phyloP scores from a whole-genome alignment of 2,888 invertebrate species.

The Temnothorax unifasciatus region DNA sequence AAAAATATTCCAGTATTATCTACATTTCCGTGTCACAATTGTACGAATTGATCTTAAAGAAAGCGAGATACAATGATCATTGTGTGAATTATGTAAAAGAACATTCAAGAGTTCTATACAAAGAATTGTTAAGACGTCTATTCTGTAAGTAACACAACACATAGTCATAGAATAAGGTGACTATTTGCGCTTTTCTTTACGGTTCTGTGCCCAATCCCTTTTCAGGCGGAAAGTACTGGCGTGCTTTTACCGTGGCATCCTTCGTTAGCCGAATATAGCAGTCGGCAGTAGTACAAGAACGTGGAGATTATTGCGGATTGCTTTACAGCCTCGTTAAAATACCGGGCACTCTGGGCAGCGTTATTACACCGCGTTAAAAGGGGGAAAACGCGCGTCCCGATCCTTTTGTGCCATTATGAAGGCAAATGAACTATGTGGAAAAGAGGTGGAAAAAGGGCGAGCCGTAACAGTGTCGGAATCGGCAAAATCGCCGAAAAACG shows the following conservation, averaged over 20 bases:
- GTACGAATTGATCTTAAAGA: not conserved
- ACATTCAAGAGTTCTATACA: not conserved
- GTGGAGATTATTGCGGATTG: constrained; percentile 59
- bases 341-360: constrained; percentile 27
- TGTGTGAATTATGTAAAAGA: not conserved
- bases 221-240: constrained; percentile 37
- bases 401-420: constrained; percentile 55
- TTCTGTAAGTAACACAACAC: not conserved
- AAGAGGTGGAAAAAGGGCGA: constrained; percentile 26
- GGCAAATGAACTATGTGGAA: constrained; percentile 55
- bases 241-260: constrained; percentile 27
- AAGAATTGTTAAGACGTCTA: not conserved
- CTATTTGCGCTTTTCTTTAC: constrained; percentile 36
- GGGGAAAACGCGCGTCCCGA: constrained; percentile 32
- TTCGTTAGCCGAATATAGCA: constrained; percentile 44
- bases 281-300: constrained; percentile 38
- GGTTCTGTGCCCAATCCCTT: constrained; percentile 22
- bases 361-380: constrained; percentile 59
- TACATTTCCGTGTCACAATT: not conserved
- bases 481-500: constrained; percentile 42
- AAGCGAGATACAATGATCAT: not conserved
- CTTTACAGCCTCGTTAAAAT: constrained; percentile 65
- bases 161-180: not conserved
- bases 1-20: not conserved
- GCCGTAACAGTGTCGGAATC: constrained; percentile 37